phyloP scores from a whole-genome alignment of 2,888 invertebrate genomes.

The Scelioninae gen. 1 region DNA sequence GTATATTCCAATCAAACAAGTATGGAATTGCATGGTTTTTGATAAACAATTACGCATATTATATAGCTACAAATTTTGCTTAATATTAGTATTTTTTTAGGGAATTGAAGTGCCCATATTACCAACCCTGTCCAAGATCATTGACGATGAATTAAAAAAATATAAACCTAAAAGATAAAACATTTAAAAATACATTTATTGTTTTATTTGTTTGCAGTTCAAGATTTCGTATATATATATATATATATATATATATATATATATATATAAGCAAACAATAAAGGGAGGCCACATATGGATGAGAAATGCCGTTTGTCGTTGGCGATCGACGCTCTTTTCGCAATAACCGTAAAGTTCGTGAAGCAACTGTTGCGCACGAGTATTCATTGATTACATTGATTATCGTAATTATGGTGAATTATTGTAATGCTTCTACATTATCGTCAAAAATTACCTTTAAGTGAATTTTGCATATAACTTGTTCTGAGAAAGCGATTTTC shows the following conservation, averaged over 20 bases:
- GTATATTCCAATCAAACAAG: too few species aligned
- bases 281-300: constrained; percentile 16
- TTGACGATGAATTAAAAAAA: too few species aligned
- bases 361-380: constrained; percentile 46
- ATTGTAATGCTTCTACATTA: constrained; percentile 36
- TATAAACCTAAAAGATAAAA: too few species aligned
- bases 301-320: constrained; percentile 35
- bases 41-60: too few species aligned
- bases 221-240: too few species aligned
- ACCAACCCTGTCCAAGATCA: too few species aligned
- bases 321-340: constrained; percentile 40
- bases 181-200: too few species aligned
- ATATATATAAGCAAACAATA: constrained; percentile 42
- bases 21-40: too few species aligned
- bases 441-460: constrained; percentile 41
- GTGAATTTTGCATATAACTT: constrained; percentile 35
- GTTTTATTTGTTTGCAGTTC: too few species aligned
- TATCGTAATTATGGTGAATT: constrained; percentile 50
- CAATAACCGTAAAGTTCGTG: constrained; percentile 39
- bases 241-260: not conserved
- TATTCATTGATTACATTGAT: constrained; percentile 51
- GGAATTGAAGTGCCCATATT: too few species aligned
- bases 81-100: too few species aligned
- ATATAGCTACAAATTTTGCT: too few species aligned
- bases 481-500: constrained; percentile 37